phyloP scores from a whole-genome alignment of 2,797 vertebrate genomes.

The Australoheros facetus region DNA sequence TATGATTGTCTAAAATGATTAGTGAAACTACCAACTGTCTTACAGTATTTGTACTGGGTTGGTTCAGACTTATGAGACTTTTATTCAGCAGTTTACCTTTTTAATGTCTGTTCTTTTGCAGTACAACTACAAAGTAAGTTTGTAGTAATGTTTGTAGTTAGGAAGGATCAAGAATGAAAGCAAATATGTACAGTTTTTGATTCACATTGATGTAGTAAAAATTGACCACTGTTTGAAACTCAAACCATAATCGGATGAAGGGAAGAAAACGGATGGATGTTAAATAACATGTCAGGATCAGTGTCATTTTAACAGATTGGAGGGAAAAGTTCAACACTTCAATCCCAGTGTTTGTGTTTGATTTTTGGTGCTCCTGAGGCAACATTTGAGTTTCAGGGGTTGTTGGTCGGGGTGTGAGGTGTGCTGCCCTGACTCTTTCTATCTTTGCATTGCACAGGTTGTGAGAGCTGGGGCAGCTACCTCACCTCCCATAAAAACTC shows the following conservation, averaged over 20 bases:
- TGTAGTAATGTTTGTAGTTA: background rate
- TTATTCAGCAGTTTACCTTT: background rate
- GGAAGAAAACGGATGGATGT: too few species aligned
- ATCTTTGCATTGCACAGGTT: slow-evolving; percentile 89
- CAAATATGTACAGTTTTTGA: background rate
- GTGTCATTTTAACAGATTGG: background rate
- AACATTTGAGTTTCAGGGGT: slow-evolving; percentile 29
- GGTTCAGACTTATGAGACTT: background rate
- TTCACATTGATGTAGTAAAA: background rate
- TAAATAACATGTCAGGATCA: background rate
- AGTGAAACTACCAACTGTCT: background rate
- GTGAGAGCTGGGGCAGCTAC: slow-evolving; percentile 83
- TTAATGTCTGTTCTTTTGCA: background rate
- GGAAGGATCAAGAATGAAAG: background rate
- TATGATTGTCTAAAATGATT: background rate
- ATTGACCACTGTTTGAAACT: too few species aligned
- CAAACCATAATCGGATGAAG: too few species aligned
- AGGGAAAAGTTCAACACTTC: background rate
- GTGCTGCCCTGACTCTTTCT: slow-evolving; percentile 86
- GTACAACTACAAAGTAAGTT: background rate
- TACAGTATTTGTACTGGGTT: background rate
- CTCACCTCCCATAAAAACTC: slow-evolving; percentile 72
- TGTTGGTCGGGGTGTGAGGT: slow-evolving; percentile 74
- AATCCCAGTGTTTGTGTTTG: background rate
- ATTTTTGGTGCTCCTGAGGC: background rate